These are phyloP conservation scores for Agonum fuliginosum DNA, from an alignment of 2,888 invertebrate genomes.

Conservation along the genomic window DNA sequence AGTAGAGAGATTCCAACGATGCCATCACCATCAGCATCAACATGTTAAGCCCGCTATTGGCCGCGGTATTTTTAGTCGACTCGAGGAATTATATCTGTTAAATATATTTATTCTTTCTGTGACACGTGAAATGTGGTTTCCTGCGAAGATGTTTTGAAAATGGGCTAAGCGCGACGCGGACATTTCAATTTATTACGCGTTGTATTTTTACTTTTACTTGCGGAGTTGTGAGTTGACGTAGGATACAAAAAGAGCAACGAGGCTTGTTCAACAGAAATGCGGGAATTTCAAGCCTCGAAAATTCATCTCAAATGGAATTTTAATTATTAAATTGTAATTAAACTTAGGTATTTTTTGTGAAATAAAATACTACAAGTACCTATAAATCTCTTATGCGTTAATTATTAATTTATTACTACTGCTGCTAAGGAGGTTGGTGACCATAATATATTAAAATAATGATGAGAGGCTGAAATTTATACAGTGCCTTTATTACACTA, in stretches of 20 bases:
- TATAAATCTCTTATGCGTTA: too few species aligned
- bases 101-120: constrained; percentile 59
- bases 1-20: constrained; percentile 16
- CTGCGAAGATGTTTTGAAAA: constrained; percentile 57
- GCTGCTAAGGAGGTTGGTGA: too few species aligned
- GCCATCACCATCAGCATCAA: constrained; percentile 3
- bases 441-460: too few species aligned
- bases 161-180: constrained; percentile 54
- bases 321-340: constrained; percentile 17
- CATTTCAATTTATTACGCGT: constrained; percentile 57
- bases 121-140: constrained; percentile 59
- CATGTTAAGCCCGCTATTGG: constrained; percentile 19
- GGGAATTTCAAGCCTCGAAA: not conserved
- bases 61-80: constrained; percentile 36
- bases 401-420: too few species aligned
- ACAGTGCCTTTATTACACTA: too few species aligned
- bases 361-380: not conserved
- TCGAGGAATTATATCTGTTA: constrained; percentile 56
- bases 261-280: not conserved
- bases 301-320: constrained; percentile 17
- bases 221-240: not conserved
- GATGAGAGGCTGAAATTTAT: too few species aligned
- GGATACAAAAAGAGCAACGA: not conserved
- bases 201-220: constrained; percentile 48
- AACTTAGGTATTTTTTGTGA: not conserved